Evolutionary conservation across 1,140 invertebrate genomes (phyloP).

Genomic region (Procambarus clarkii): DNA sequence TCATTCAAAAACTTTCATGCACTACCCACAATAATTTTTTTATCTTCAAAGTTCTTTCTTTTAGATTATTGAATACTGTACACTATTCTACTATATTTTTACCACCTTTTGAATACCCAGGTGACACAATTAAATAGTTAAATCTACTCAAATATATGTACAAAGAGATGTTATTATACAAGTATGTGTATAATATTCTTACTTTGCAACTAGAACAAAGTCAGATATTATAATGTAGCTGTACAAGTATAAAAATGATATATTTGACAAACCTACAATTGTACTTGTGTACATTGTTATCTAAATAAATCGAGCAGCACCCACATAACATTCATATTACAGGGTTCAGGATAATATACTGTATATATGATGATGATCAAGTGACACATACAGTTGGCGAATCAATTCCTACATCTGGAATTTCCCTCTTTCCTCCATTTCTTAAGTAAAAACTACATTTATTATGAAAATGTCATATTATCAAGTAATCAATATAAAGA

Average conservation of each 20-base stretch:
- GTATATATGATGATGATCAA: neutral
- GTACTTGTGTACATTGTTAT: neutral
- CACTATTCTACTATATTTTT: too few species aligned
- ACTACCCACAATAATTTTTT: neutral
- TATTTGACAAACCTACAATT: neutral
- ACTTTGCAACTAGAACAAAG: neutral
- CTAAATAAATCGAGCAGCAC: neutral
- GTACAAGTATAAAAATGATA: neutral
- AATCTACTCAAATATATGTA: neutral
- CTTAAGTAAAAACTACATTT: neutral
- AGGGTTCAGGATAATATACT: neutral
- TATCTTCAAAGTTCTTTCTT: neutral
- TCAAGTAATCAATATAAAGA: neutral
- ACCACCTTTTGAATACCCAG: too few species aligned
- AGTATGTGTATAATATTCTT: neutral
- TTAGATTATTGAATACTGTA: neutral
- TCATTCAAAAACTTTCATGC: too few species aligned
- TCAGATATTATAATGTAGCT: neutral
- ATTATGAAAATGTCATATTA: neutral
- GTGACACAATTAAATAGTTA: neutral
- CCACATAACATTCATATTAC: neutral
- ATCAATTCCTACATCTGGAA: neutral
- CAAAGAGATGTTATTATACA: neutral
- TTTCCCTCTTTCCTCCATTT: neutral
- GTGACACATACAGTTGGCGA: neutral